These are phyloP conservation scores for Conistra vaccinii DNA, from an alignment of 2,888 invertebrate species.

Conservation along the genomic window DNA sequence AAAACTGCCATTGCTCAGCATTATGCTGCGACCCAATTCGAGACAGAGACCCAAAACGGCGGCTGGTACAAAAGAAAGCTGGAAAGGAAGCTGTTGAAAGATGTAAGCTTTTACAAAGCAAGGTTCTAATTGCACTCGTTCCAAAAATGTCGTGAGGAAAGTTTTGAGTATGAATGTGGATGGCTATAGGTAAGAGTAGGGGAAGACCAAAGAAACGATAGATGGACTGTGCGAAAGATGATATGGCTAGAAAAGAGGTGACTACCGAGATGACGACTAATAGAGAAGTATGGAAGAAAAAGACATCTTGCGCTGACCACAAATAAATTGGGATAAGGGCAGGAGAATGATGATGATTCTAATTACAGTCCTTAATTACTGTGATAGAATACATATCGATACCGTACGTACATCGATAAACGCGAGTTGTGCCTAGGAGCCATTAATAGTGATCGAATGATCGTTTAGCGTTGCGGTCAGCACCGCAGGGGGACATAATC, in stretches of 20 bases:
- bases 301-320: background rate
- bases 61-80: too few species aligned
- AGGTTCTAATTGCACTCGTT: background rate
- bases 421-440: slow-evolving; percentile 53
- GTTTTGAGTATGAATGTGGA: background rate
- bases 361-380: slow-evolving; percentile 16
- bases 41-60: too few species aligned
- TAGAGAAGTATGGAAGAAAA: background rate
- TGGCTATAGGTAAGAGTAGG: background rate
- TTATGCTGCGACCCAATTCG: background rate
- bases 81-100: background rate
- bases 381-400: slow-evolving; percentile 27
- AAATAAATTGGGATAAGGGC: background rate
- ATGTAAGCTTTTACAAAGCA: background rate
- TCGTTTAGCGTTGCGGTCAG: slow-evolving; percentile 70
- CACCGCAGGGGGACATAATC: slow-evolving; percentile 77
- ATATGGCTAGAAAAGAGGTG: background rate
- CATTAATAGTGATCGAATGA: slow-evolving; percentile 70
- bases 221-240: too few species aligned
- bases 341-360: background rate
- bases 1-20: too few species aligned
- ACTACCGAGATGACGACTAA: background rate
- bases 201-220: background rate
- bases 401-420: slow-evolving; percentile 44
- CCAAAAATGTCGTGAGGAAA: background rate